Evolutionary conservation across 2,888 invertebrate genomes (phyloP), one percentile per base, ranked within the genome.

Genomic region (Zygothrica quintamaculata): DNA sequence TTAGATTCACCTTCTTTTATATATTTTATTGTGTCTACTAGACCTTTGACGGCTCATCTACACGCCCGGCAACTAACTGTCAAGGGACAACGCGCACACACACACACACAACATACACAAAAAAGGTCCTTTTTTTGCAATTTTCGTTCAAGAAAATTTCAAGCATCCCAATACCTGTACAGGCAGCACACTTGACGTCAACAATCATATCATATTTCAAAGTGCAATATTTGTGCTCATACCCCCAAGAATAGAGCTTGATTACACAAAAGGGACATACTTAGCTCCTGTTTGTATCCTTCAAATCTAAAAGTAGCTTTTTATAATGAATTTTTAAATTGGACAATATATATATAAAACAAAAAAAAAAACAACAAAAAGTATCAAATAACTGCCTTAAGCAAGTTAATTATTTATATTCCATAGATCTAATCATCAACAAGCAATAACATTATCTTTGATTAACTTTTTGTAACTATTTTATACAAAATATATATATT

Each of bases 91-190:
- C 3, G 18, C 5, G n/a, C n/a, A n/a, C n/a, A n/a, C n/a, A n/a
- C n/a, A n/a, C n/a, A n/a, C n/a, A n/a, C n/a, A n/a, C n/a, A n/a
- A n/a, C n/a, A n/a, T n/a, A n/a, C 5, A 3, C 18, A 2, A 58
- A 76, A 76, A 64, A 64, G 84, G 77, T 71, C 72, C 26, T 29
- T 31, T 15, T 34, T 37, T 44, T 55, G 52, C 26, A 48, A 48
- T 68, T 65, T 64, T 62, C 64, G 50, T 74, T 81, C 59, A 68
- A n/a, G n/a, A n/a, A n/a, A 81, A 72, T 81, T 81, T 66, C 37
- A 69, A 60, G 56, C 60, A 59, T 59, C 42, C 31, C 44, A 52
- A 31, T 31, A 40, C 43, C 22, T 26, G 26, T 31, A 16, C 36
- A 31, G 36, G 40, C 31, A 51, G 11, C 29, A 26, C 26, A 26